Evolutionary conservation across 2,797 vertebrate genomes (phyloP).

Genomic region (Odontamblyopus lacepedii): DNA sequence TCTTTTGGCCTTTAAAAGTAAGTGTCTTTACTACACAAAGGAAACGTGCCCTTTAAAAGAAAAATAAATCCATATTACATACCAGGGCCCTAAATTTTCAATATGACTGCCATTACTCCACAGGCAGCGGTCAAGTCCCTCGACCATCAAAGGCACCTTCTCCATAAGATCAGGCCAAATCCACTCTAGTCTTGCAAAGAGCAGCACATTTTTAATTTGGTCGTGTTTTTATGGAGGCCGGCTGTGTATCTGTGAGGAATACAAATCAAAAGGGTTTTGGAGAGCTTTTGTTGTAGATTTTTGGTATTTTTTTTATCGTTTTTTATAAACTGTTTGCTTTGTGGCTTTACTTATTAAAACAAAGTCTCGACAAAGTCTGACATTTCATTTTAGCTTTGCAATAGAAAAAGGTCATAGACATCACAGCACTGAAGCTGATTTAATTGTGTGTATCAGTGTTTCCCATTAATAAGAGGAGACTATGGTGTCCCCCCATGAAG

Average conservation of each 20-base stretch:
- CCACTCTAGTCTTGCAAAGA: constrained; percentile 23
- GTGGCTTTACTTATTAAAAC: neutral
- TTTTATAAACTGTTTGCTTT: neutral
- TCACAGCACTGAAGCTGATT: neutral
- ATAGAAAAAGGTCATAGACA: neutral
- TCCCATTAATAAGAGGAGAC: too few relatives aligned
- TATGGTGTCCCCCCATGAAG: too few relatives aligned
- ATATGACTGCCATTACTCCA: constrained; percentile 36
- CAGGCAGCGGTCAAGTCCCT: constrained; percentile 17
- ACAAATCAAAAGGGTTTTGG: constrained; percentile 32
- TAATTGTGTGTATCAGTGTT: neutral
- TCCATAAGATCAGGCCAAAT: constrained; percentile 21
- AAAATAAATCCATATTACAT: constrained; percentile 34
- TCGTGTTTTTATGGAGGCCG: constrained; percentile 23
- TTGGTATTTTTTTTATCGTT: neutral
- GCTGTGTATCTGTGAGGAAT: constrained; percentile 11
- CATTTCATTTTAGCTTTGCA: neutral
- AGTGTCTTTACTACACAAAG: constrained; percentile 12
- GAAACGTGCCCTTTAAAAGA: constrained; percentile 25
- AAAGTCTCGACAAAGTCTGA: neutral
- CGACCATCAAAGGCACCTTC: constrained; percentile 24
- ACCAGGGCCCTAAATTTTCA: constrained; percentile 20
- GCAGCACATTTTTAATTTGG: constrained; percentile 17
- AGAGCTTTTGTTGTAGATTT: constrained; percentile 7
- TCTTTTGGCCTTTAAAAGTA: constrained; percentile 8